These are phyloP conservation scores for Charadrius vociferus DNA, from an alignment of 2,113 vertebrate genomes.

Conservation along the genomic window DNA sequence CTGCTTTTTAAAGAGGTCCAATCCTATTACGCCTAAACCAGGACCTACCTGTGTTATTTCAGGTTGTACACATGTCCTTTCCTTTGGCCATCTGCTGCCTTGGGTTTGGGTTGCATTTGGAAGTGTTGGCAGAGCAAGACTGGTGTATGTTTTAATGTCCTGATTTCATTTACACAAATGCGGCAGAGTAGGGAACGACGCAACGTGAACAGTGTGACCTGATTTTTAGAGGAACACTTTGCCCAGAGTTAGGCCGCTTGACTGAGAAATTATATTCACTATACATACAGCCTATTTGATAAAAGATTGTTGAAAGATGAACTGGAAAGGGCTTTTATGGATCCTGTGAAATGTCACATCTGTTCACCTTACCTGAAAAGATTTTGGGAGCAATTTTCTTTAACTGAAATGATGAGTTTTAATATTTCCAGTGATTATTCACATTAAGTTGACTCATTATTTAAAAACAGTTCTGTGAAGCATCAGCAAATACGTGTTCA, in stretches of 20 bases:
- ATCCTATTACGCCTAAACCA: neutral
- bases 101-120: neutral
- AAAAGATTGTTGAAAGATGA: neutral
- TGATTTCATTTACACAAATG: neutral
- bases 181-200: rapidly evolving
- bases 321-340: neutral
- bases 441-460: neutral
- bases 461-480: neutral
- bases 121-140: neutral
- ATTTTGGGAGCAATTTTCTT: neutral
- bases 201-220: neutral
- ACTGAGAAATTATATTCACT: neutral
- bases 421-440: neutral
- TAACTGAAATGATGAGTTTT: neutral
- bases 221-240: neutral
- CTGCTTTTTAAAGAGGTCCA: neutral
- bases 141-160: neutral
- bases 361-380: neutral
- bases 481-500: neutral
- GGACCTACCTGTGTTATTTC: neutral
- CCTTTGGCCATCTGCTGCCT: neutral
- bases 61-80: neutral
- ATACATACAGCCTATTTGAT: neutral
- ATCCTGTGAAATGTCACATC: neutral
- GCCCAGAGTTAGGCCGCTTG: neutral